phyloP scores from a whole-genome alignment of 2,797 vertebrate species.

The Neopelma chrysocephalum region DNA sequence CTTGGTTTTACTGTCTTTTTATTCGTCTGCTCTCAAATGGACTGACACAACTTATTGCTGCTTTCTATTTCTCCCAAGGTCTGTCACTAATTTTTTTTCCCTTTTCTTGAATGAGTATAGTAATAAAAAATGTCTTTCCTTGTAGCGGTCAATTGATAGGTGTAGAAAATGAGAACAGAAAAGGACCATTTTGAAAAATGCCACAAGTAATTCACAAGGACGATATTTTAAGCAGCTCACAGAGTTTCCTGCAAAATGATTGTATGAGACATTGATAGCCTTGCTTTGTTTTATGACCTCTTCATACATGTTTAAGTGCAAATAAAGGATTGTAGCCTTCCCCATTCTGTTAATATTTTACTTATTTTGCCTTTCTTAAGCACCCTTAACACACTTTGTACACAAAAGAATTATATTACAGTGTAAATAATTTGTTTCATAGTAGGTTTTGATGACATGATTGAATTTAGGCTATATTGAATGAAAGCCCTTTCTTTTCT shows the following conservation, averaged over 20 bases:
- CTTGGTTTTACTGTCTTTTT: constrained; percentile 30
- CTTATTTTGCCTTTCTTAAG: not conserved
- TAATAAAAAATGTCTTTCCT: constrained; percentile 36
- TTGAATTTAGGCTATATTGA: constrained; percentile 28
- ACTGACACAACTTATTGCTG: constrained; percentile 1
- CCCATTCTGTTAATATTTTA: not conserved
- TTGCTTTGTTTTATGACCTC: constrained; percentile 13
- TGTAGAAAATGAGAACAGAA: constrained; percentile 38
- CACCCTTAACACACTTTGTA: not conserved
- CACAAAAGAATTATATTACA: not conserved
- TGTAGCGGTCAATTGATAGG: not conserved
- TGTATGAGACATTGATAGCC: not conserved
- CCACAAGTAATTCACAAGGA: constrained; percentile 37
- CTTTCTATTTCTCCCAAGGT: constrained; percentile 24
- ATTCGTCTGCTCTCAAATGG: constrained; percentile 19
- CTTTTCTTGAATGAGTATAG: not conserved
- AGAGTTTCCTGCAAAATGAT: not conserved
- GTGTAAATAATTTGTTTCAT: not conserved
- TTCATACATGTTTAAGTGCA: not conserved
- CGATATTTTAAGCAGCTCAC: not conserved
- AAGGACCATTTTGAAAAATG: constrained; percentile 41
- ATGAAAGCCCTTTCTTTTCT: constrained; percentile 3
- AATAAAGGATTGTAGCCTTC: not conserved
- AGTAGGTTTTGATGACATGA: not conserved
- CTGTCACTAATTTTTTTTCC: not conserved